Base-by-base conservation (phyloP, 2,888 invertebrate species). In the Latrodectus hesperus region DNA sequence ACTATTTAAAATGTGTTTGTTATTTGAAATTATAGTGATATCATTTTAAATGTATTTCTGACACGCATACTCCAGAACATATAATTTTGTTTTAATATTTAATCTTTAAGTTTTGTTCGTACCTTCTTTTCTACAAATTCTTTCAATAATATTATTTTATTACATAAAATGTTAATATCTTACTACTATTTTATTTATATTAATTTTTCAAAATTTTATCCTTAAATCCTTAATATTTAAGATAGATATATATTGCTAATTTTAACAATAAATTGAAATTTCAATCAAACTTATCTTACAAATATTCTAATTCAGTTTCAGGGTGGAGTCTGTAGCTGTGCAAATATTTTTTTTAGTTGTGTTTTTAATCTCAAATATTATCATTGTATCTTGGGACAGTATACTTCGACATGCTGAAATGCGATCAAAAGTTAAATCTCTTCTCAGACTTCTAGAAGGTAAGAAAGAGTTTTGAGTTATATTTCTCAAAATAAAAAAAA, bases 301-400 rank as follows among this genome's bases (percentile, higher is more conserved):
- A 38, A 38, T 38, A 38, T 38, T 38, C 4, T 38, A 38, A 38
- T 38, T 38, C 38, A 91, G 92, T 26, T 92, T 91, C 49, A 92
- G 94, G 80, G 92, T 93, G 90, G 91, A 93, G 77, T 91, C 93
- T 88, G 91, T 94, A 88, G 93, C 94, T 60, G 93, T 93, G 74
- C 94, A 94, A 92, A 93, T 94, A 86, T 89, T 94, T 89, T 91
- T 94, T n/a, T 92, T 95, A 78, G 91, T 94, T 79, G 90, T 93
- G 72, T 91, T 94, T 76, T 92, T 95, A 70, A 88, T 93, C 49
- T 90, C 94, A 60, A 95, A 95, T 91, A 91, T 95, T 75, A 92
- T 92, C 89, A 91, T 95, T 83, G 95, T 95, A 26, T 92, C 94
- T 65, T 94, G 94, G 90, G 95, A 96, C 90, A 95, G 95, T 91